Conservation (phyloP, 1,140 invertebrate species). For the Drosophila nigrodunni region DNA sequence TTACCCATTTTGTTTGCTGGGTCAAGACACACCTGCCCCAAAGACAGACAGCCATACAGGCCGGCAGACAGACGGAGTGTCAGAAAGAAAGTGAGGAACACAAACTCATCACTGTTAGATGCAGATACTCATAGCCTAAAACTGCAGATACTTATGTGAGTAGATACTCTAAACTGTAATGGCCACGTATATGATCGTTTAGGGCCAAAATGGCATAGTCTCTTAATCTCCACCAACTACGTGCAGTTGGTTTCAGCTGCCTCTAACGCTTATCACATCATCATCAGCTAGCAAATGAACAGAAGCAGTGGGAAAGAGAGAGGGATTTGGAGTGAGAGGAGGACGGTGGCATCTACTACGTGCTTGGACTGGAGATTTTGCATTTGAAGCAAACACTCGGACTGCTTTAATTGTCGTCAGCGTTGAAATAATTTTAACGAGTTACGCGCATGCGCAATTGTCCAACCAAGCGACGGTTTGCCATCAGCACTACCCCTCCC, state of each 20-base stretch:
- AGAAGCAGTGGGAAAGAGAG: no score
- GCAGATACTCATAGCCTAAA: background rate
- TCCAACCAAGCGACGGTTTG: slow-evolving; percentile 65
- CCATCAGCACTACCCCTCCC: slow-evolving; percentile 1
- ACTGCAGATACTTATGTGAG: slow-evolving; percentile 10
- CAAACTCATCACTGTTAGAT: slow-evolving; percentile 31
- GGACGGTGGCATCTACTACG: slow-evolving; percentile 34
- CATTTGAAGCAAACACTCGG: slow-evolving; percentile 42
- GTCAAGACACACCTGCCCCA: slow-evolving; percentile 50
- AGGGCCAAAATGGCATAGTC: slow-evolving; percentile 55
- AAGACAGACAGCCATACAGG: background rate
- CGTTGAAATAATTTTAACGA: slow-evolving; percentile 66
- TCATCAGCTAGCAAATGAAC: slow-evolving; percentile 5
- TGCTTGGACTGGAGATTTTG: slow-evolving; percentile 66
- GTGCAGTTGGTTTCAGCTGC: slow-evolving; percentile 22
- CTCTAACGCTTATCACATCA: slow-evolving; percentile 44
- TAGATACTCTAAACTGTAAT: slow-evolving; percentile 31
- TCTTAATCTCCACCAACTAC: slow-evolving; percentile 9
- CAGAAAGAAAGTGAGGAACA: slow-evolving; percentile 47
- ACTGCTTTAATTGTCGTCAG: slow-evolving; percentile 69
- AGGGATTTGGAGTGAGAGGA: background rate
- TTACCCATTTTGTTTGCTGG: slow-evolving; percentile 44
- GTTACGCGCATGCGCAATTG: slow-evolving; percentile 80
- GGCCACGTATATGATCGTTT: slow-evolving; percentile 55
- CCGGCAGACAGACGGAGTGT: background rate